phyloP scores from a whole-genome alignment of 2,797 vertebrate species.

The Merluccius polli region DNA sequence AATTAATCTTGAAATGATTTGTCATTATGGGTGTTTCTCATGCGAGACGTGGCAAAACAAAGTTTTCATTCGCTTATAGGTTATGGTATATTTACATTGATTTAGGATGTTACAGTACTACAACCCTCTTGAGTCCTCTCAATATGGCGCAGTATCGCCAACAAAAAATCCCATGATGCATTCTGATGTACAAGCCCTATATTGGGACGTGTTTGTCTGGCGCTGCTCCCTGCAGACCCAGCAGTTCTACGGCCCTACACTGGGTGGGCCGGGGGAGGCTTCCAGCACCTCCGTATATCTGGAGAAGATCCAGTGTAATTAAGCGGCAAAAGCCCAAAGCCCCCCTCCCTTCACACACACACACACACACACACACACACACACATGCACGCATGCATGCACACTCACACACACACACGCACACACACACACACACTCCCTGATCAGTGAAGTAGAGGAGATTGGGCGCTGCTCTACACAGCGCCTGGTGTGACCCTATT shows the following conservation, averaged over 20 bases:
- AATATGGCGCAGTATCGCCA: no score
- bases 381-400: not conserved
- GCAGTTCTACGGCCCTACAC: not conserved
- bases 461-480: conserved; percentile 53
- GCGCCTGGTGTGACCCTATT: conserved; percentile 60
- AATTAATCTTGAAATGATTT: no score
- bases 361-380: not conserved
- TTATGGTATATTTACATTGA: no score
- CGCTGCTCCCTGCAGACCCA: conserved; percentile 1
- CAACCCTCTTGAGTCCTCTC: no score
- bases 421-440: conserved; percentile 10
- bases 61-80: no score
- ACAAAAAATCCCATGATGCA: no score
- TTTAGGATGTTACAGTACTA: no score
- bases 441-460: conserved; percentile 58
- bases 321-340: not conserved
- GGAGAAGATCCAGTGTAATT: conserved; percentile 56
- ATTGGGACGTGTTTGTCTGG: not conserved
- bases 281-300: conserved; percentile 20
- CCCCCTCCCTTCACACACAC: not conserved
- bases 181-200: no score
- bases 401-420: no score
- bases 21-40: no score
- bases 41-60: no score
- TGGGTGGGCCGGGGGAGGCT: conserved; percentile 37